phyloP scores from a whole-genome alignment of 2,888 invertebrate genomes.

The Invenusta paracnida region DNA sequence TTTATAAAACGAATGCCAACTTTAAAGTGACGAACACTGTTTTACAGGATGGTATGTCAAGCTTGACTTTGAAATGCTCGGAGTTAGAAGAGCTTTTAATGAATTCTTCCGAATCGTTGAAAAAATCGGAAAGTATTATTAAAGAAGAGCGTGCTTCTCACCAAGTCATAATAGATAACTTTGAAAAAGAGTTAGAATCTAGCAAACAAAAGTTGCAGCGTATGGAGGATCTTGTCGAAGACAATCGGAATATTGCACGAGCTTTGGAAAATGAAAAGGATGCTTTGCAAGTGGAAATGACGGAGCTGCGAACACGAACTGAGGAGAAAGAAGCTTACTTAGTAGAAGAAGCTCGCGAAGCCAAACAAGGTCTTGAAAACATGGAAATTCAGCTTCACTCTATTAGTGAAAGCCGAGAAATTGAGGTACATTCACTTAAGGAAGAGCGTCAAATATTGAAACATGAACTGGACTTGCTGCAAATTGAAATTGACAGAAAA shows the following conservation, averaged over 20 bases:
- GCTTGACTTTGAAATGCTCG: not conserved
- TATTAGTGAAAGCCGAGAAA: not conserved
- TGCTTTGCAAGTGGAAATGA: conserved; percentile 35
- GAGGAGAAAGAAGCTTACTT: conserved; percentile 41
- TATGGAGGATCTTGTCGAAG: conserved; percentile 40
- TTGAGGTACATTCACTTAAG: not conserved
- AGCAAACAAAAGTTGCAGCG: not conserved
- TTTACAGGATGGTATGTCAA: conserved; percentile 17
- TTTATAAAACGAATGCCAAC: not conserved
- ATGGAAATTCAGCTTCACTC: not conserved
- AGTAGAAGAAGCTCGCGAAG: conserved; percentile 39
- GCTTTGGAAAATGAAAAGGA: conserved; percentile 42
- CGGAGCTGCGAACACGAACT: conserved; percentile 33
- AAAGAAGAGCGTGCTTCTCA: not conserved
- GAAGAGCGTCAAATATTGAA: conserved; percentile 5
- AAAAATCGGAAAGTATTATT: not conserved
- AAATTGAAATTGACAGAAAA: not conserved
- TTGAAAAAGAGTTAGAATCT: not conserved
- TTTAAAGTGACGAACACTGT: not conserved
- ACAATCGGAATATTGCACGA: conserved; percentile 43
- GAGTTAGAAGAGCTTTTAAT: not conserved
- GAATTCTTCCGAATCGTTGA: not conserved
- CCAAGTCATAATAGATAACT: not conserved
- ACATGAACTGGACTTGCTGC: conserved; percentile 10
- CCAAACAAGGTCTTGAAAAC: conserved; percentile 20